These are phyloP conservation scores for Harlomillsia oculata DNA, from an alignment of 1,140 invertebrate genomes.

Conservation along the genomic window DNA sequence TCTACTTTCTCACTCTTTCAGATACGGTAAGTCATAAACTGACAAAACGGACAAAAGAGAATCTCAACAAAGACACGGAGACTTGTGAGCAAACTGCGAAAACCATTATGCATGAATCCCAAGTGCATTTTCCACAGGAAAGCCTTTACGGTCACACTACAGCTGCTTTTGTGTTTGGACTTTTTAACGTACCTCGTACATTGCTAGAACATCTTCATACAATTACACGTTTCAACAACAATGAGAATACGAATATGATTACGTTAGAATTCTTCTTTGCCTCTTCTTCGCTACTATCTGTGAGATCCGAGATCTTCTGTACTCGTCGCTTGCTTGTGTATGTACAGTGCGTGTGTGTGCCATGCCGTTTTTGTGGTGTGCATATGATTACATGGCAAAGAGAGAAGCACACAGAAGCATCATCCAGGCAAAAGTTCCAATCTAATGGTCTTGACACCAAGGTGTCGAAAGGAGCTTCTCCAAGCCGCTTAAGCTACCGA, in stretches of 20 bases:
- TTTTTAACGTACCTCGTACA: too few relatives aligned
- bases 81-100: conserved; percentile 31
- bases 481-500: background rate
- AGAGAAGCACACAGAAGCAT: background rate
- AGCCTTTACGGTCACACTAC: too few relatives aligned
- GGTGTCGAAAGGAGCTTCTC: conserved; percentile 27
- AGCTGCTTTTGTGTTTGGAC: too few relatives aligned
- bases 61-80: background rate
- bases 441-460: conserved; percentile 29
- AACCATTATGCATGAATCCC: conserved; percentile 13
- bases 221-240: too few relatives aligned
- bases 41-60: background rate
- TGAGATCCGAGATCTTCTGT: too few relatives aligned
- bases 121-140: too few relatives aligned
- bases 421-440: background rate
- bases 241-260: too few relatives aligned
- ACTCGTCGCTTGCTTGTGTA: background rate
- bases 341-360: background rate
- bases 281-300: too few relatives aligned
- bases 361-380: background rate
- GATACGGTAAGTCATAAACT: conserved; percentile 4
- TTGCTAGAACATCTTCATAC: too few relatives aligned
- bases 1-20: too few relatives aligned
- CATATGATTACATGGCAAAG: too few relatives aligned
- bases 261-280: too few relatives aligned